Base-by-base conservation (phyloP, 2,888 invertebrate genomes). In the Graphium colonna region DNA sequence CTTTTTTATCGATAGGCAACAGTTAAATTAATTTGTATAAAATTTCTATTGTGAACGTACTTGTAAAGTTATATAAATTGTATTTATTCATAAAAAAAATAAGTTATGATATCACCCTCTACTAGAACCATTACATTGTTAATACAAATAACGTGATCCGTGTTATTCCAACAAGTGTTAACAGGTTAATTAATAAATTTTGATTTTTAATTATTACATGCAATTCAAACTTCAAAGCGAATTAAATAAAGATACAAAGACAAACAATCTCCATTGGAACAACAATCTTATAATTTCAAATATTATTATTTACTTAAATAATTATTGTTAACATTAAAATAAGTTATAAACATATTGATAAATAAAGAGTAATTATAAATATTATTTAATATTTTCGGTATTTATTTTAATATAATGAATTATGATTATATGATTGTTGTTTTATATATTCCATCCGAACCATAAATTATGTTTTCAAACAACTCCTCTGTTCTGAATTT, bases 401-500 rank as follows among this genome's bases (percentile, higher is more conserved):
- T 21, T 21, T 21, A 21, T 3, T 21, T 21, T 21, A 26, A 21
- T 10, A 28, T 16, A 40, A 39, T 28, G 39, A 10, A 39, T n/a
- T n/a, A 26, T 16, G 47, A 40, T 1, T 18, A 18, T 21, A 1
- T 9, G 13, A 41, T 46, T 52, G 33, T 46, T 41, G 26, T 41
- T 41, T 40, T 44, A 40, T 16, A 39, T 21, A 18, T 17, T 16
- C 15, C 4, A n/a, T 16, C 33, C 15, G 21, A 46, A 13, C 31
- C 1, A 44, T 31, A 33, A 31, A 28, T 28, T 3, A 8, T 26
- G 13, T 36, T 46, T 9, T 18, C 10, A 46, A 33, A 16, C 26
- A 41, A 47, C 41, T 41, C 41, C 12, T 12, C 13, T 28, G 21
- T 41, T 47, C 41, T 17, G 47, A 52, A 42, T 52, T 36, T 28